phyloP scores from a whole-genome alignment of 2,797 vertebrate genomes.

The Columba guinea region DNA sequence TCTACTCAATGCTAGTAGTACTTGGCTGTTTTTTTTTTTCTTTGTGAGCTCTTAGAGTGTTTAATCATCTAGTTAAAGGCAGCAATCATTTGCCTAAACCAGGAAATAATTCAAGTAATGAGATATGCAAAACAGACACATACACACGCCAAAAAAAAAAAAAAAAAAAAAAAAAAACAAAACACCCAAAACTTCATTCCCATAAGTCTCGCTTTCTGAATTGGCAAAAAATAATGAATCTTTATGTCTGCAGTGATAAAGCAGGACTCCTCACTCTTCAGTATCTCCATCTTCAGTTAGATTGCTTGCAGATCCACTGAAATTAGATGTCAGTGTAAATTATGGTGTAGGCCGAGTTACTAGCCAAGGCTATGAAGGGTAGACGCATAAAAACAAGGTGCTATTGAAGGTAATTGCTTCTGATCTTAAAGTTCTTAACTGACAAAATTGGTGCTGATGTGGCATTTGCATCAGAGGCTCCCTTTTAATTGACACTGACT shows the following conservation, averaged over 20 bases:
- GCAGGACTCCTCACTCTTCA: conserved; percentile 71
- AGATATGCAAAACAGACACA: conserved; percentile 73
- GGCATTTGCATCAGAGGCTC: conserved; percentile 81
- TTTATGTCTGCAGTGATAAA: conserved; percentile 77
- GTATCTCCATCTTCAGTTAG: conserved; percentile 82
- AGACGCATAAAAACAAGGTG: conserved; percentile 84
- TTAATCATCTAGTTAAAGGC: conserved; percentile 73
- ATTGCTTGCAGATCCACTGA: conserved; percentile 85
- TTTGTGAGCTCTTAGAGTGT: conserved; percentile 46
- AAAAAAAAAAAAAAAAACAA: neutral
- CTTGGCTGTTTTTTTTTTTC: neutral
- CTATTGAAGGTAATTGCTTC: conserved; percentile 85
- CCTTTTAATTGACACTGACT: conserved; percentile 79
- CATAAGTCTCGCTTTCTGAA: conserved; percentile 68
- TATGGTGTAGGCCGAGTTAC: conserved; percentile 81
- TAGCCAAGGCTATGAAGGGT: conserved; percentile 78
- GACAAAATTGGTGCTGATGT: conserved; percentile 87
- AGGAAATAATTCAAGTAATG: conserved; percentile 75
- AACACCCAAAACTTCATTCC: neutral
- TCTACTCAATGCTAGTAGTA: neutral
- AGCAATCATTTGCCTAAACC: conserved; percentile 66
- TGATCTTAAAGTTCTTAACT: conserved; percentile 84
- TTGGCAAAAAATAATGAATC: conserved; percentile 81
- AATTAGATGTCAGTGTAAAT: conserved; percentile 95
- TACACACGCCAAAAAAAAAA: neutral